Evolutionary conservation across 2,888 invertebrate genomes (phyloP).

Genomic region (Eledone cirrhosa): DNA sequence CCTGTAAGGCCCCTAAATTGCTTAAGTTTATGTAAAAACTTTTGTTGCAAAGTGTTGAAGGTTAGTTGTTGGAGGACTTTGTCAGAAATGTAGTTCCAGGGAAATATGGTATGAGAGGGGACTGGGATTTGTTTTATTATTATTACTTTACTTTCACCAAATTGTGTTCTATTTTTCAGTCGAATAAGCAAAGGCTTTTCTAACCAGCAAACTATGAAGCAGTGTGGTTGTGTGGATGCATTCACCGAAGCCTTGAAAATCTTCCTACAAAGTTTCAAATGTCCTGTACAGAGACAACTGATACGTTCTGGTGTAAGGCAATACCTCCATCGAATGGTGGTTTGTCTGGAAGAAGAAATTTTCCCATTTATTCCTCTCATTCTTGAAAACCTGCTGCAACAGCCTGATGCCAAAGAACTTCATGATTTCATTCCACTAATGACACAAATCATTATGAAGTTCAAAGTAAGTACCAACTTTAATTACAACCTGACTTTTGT

Average conservation of each 20-base stretch:
- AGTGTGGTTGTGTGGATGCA: slow-evolving; percentile 69
- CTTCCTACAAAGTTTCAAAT: slow-evolving; percentile 69
- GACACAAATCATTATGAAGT: slow-evolving; percentile 72
- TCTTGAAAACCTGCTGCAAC: slow-evolving; percentile 68
- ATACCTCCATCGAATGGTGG: slow-evolving; percentile 72
- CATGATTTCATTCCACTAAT: slow-evolving; percentile 72
- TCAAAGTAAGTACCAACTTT: slow-evolving; percentile 65
- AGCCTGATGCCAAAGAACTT: slow-evolving; percentile 64
- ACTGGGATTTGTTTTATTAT: not conserved
- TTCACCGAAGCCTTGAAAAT: slow-evolving; percentile 70
- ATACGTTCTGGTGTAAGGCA: slow-evolving; percentile 70
- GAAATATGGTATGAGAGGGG: not conserved
- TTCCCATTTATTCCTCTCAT: slow-evolving; percentile 70
- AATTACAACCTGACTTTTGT: too few relatives aligned
- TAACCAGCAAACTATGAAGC: slow-evolving; percentile 70
- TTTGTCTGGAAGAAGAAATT: slow-evolving; percentile 71
- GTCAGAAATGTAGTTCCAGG: not conserved
- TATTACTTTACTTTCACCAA: not conserved
- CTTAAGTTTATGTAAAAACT: too few relatives aligned
- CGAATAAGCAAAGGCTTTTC: slow-evolving; percentile 73
- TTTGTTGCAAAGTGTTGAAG: not conserved
- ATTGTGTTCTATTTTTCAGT: slow-evolving; percentile 55
- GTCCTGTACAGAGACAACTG: slow-evolving; percentile 57
- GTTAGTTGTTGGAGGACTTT: not conserved
- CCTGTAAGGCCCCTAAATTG: too few relatives aligned